These are phyloP conservation scores for Megastigmus dorsalis DNA, from an alignment of 2,888 invertebrate species.

Conservation along the genomic window DNA sequence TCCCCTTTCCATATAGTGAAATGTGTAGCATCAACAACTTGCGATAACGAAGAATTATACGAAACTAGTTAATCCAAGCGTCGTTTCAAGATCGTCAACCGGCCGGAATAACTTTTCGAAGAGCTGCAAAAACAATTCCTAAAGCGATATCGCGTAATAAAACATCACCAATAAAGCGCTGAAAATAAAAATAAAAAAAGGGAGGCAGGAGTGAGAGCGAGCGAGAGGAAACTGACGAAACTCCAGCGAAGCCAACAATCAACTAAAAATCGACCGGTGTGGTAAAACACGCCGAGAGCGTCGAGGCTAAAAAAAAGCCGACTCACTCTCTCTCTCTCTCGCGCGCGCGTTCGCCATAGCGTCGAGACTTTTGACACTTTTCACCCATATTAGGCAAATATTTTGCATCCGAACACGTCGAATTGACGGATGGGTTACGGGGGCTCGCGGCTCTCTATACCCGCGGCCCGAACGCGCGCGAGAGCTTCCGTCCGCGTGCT, in stretches of 20 bases:
- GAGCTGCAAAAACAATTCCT: no score
- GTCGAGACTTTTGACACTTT: slow-evolving; percentile 40
- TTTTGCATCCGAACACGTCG: slow-evolving; percentile 42
- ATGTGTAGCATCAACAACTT: no score
- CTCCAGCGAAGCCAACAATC: slow-evolving; percentile 2
- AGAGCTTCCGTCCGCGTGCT: background rate
- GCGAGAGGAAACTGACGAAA: background rate
- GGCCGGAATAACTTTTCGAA: no score
- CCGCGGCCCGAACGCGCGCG: background rate
- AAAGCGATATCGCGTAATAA: no score
- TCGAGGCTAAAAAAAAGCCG: background rate
- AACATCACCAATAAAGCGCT: slow-evolving; percentile 12
- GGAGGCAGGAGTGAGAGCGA: background rate
- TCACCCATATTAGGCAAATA: slow-evolving; percentile 50
- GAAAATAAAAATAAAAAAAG: background rate
- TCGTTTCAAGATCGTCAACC: no score
- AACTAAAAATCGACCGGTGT: slow-evolving; percentile 34
- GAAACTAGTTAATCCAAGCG: no score
- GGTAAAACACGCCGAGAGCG: slow-evolving; percentile 17
- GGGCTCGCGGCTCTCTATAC: background rate
- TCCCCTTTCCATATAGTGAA: no score
- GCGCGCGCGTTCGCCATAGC: background rate
- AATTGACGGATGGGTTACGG: slow-evolving; percentile 46
- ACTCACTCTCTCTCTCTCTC: no score
- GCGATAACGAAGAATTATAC: no score